Evolutionary conservation across 1,140 invertebrate species (phyloP).

Genomic region (Leptinotarsa texana): DNA sequence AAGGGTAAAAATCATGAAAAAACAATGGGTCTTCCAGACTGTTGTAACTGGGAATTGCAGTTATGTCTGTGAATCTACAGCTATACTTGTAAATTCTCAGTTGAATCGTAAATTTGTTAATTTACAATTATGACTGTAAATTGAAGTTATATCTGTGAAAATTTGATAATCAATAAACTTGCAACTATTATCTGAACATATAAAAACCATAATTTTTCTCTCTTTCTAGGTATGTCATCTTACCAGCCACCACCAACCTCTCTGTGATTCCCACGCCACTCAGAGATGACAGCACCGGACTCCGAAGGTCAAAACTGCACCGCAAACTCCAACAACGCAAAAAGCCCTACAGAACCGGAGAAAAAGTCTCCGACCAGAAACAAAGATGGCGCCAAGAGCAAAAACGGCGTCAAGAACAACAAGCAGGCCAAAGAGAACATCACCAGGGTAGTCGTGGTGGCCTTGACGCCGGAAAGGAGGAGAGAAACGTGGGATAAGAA

Average conservation of each 20-base stretch:
- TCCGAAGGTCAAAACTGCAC: conserved; percentile 39
- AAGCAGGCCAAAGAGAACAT: conserved; percentile 45
- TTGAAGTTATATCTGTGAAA: not conserved
- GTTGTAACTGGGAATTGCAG: not conserved
- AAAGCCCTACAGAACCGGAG: conserved; percentile 34
- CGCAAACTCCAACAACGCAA: conserved; percentile 36
- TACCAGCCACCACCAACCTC: not conserved
- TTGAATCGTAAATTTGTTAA: not conserved
- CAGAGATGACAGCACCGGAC: conserved; percentile 39
- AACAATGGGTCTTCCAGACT: too few species aligned
- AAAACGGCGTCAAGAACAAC: conserved; percentile 3
- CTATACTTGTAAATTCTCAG: not conserved
- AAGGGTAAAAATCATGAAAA: too few species aligned
- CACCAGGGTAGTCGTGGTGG: conserved; percentile 64
- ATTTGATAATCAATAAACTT: not conserved
- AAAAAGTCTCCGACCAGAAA: conserved; percentile 39
- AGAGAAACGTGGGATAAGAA: conserved; percentile 82
- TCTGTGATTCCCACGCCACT: not conserved
- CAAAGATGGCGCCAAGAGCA: conserved; percentile 21
- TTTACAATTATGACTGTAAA: not conserved
- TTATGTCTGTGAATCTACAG: not conserved
- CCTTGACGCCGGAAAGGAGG: conserved; percentile 63
- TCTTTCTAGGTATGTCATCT: not conserved
- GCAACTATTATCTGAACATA: not conserved
- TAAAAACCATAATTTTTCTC: not conserved